phyloP scores from a whole-genome alignment of 2,888 invertebrate species.

The Trissolcus japonicus region DNA sequence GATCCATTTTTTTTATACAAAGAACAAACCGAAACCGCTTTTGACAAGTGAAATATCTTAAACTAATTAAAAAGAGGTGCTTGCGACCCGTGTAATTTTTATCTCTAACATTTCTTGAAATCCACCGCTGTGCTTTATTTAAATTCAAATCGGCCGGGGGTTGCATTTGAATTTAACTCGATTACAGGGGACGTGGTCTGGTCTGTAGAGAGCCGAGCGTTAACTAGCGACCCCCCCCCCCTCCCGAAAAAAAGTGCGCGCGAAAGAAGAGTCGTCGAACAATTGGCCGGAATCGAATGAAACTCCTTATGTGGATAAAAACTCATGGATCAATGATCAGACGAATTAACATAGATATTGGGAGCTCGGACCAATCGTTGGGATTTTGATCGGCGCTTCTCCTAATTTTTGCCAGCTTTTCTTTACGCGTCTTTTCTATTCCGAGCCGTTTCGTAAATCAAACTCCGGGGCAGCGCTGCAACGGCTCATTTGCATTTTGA shows the following conservation, averaged over 20 bases:
- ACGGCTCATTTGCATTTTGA: conserved; percentile 52
- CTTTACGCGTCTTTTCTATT: conserved; percentile 34
- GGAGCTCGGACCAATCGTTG: conserved; percentile 14
- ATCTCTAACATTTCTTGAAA: conserved; percentile 37
- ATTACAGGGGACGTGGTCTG: conserved; percentile 30
- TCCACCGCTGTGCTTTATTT: conserved; percentile 31
- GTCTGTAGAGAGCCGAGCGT: conserved; percentile 21
- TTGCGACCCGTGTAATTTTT: conserved; percentile 31
- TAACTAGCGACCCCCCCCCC: neutral
- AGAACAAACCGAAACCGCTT: neutral
- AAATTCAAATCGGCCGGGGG: conserved; percentile 34
- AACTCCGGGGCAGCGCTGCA: conserved; percentile 18
- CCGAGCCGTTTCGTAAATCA: conserved; percentile 40
- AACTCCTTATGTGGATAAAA: neutral
- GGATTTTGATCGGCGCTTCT: conserved; percentile 4
- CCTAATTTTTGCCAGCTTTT: conserved; percentile 33
- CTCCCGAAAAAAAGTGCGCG: neutral
- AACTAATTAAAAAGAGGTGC: conserved; percentile 21
- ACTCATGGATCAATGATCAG: conserved; percentile 18
- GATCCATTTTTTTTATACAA: no score
- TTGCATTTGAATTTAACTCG: conserved; percentile 43
- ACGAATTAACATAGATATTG: conserved; percentile 48
- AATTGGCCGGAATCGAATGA: conserved; percentile 19
- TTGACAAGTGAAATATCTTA: conserved; percentile 24
- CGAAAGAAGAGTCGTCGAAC: conserved; percentile 3